These are phyloP conservation scores for Perodicticus potto DNA, from an alignment of 2,797 vertebrate genomes.

Conservation along the genomic window DNA sequence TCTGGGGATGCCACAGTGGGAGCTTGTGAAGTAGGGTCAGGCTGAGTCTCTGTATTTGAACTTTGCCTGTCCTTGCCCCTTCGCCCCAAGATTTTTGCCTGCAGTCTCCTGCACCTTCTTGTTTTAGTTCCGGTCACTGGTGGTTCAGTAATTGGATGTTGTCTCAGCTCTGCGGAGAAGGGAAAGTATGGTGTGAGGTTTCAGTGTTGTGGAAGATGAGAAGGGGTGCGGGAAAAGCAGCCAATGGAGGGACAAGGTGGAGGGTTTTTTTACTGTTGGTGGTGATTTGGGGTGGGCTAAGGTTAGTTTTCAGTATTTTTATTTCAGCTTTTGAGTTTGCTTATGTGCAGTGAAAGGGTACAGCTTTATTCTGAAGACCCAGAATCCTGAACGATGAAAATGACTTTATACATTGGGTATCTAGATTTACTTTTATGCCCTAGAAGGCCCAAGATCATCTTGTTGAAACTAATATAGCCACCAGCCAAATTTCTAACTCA, in stretches of 20 bases:
- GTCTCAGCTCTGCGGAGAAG: background rate
- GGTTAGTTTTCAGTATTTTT: conserved; percentile 6
- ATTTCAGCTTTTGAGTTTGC: conserved; percentile 34
- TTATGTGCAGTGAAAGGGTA: background rate
- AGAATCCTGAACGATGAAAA: conserved; percentile 23
- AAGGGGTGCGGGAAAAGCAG: background rate
- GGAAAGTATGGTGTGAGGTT: background rate
- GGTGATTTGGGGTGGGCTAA: background rate
- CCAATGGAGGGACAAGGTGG: background rate
- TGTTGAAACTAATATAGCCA: background rate
- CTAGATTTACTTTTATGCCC: background rate
- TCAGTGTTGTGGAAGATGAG: background rate
- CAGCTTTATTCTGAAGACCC: background rate
- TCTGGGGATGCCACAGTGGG: background rate
- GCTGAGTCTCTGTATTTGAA: background rate
- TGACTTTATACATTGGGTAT: background rate
- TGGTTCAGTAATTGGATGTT: background rate
- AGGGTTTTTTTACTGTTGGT: background rate
- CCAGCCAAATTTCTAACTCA: background rate
- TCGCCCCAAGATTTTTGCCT: background rate
- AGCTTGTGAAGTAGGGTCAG: background rate
- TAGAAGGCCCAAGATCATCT: background rate
- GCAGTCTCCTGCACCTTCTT: background rate
- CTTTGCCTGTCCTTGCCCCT: background rate
- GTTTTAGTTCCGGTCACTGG: background rate